phyloP scores from a whole-genome alignment of 2,113 vertebrate species.

The Pachycephala philippinensis region DNA sequence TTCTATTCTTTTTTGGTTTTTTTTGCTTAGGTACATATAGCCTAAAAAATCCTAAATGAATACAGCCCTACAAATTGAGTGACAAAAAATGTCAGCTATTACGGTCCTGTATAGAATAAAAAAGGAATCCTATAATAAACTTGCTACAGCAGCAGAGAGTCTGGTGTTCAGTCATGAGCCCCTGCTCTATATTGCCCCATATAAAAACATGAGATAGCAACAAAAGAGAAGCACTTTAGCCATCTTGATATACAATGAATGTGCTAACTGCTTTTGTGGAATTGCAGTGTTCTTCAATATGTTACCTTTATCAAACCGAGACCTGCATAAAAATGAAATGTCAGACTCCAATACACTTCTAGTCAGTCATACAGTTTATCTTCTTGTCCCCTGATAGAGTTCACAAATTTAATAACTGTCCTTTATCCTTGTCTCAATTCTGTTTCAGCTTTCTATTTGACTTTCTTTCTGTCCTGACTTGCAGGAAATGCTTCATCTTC shows the following conservation, averaged over 20 bases:
- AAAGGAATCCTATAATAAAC: constrained; percentile 1
- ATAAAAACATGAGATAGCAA: constrained; percentile 48
- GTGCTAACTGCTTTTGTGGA: constrained; percentile 59
- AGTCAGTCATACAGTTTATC: constrained; percentile 72
- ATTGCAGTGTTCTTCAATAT: constrained; percentile 57
- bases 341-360: constrained; percentile 70
- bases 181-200: constrained; percentile 38
- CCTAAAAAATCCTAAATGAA: neutral
- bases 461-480: constrained; percentile 48
- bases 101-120: neutral
- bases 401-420: constrained; percentile 78
- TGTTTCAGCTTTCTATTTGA: constrained; percentile 65
- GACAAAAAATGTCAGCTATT: neutral
- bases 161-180: constrained; percentile 29
- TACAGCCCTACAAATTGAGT: neutral
- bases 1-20: neutral
- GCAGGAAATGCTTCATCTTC: constrained; percentile 67
- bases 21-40: neutral
- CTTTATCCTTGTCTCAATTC: constrained; percentile 71
- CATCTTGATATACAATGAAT: constrained; percentile 58
- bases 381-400: constrained; percentile 72
- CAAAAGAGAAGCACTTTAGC: constrained; percentile 47
- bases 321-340: constrained; percentile 76
- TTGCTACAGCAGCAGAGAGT: constrained; percentile 6
- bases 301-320: constrained; percentile 69